phyloP scores from a whole-genome alignment of 2,797 vertebrate species.

The Malacoctenus gilli region DNA sequence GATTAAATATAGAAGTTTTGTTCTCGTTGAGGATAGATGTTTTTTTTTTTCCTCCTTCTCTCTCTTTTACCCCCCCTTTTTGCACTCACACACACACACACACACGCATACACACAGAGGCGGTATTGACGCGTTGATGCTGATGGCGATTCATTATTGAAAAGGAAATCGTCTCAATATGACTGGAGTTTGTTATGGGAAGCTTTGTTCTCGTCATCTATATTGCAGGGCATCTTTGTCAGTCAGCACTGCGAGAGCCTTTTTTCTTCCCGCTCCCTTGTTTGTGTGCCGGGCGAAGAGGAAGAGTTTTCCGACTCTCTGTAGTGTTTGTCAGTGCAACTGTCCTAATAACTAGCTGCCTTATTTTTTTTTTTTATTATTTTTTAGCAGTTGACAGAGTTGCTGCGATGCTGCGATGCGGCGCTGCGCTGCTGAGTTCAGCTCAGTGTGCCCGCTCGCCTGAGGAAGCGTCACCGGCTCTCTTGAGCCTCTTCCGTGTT shows the following conservation, averaged over 20 bases:
- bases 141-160: slow-evolving; percentile 87
- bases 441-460: too few species aligned
- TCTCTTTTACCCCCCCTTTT: slow-evolving; percentile 31
- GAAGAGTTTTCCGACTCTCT: slow-evolving; percentile 65
- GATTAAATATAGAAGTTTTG: slow-evolving; percentile 88
- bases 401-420: slow-evolving; percentile 47
- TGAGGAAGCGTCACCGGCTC: too few species aligned
- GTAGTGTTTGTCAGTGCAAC: slow-evolving; percentile 77
- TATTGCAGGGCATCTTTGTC: slow-evolving; percentile 84
- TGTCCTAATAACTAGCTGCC: slow-evolving; percentile 75
- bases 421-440: slow-evolving; percentile 34
- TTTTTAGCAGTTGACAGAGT: slow-evolving; percentile 71
- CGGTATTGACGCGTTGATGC: slow-evolving; percentile 77
- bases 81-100: slow-evolving; percentile 26
- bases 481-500: too few species aligned
- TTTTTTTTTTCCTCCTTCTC: slow-evolving; percentile 42
- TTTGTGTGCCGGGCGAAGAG: slow-evolving; percentile 65
- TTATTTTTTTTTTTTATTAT: slow-evolving; percentile 72
- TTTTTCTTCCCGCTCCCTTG: slow-evolving; percentile 63
- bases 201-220: slow-evolving; percentile 84
- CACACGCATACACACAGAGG: slow-evolving; percentile 51
- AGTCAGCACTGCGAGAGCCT: slow-evolving; percentile 74
- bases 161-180: slow-evolving; percentile 82
- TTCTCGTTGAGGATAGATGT: slow-evolving; percentile 79
- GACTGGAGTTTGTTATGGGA: slow-evolving; percentile 82